Evolutionary conservation across 2,113 vertebrate genomes (phyloP).

Genomic region (Brevimyrus niger): DNA sequence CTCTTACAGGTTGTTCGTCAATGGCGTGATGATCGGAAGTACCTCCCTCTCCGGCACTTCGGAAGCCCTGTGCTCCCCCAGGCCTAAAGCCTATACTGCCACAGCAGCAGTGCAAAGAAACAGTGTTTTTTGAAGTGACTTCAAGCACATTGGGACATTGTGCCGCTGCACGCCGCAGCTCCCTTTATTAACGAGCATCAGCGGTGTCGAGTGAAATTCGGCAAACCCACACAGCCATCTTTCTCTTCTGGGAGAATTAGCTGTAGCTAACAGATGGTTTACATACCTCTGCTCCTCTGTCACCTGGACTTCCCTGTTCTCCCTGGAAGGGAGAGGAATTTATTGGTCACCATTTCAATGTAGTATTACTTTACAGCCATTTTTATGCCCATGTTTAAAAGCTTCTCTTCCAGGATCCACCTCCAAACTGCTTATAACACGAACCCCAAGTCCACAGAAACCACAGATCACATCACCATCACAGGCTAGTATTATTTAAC

Average conservation of each 20-base stretch:
- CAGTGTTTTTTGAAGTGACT: background rate
- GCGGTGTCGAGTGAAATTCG: background rate
- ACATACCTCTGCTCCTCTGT: constrained; percentile 65
- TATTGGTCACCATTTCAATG: background rate
- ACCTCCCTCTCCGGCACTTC: too few species aligned
- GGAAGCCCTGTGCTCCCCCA: too few species aligned
- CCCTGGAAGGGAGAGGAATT: constrained; percentile 57
- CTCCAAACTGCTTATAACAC: background rate
- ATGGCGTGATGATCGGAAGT: background rate
- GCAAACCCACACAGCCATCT: background rate
- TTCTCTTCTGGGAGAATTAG: background rate
- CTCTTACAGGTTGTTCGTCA: background rate
- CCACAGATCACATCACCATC: background rate
- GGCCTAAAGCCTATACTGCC: background rate
- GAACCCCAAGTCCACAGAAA: background rate
- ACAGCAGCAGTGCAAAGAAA: background rate
- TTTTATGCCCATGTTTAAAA: background rate
- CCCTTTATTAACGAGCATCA: background rate
- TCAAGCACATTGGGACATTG: background rate
- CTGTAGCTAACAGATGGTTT: background rate
- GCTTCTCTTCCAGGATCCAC: background rate
- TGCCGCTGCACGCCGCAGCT: background rate
- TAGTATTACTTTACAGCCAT: background rate
- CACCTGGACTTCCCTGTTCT: constrained; percentile 64
- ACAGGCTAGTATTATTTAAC: background rate